Percentiles rank a stretch among this genome's conserved stretches.
Conservation (phyloP, 2,113 vertebrate species). For the Callocephalon fimbriatum region DNA sequence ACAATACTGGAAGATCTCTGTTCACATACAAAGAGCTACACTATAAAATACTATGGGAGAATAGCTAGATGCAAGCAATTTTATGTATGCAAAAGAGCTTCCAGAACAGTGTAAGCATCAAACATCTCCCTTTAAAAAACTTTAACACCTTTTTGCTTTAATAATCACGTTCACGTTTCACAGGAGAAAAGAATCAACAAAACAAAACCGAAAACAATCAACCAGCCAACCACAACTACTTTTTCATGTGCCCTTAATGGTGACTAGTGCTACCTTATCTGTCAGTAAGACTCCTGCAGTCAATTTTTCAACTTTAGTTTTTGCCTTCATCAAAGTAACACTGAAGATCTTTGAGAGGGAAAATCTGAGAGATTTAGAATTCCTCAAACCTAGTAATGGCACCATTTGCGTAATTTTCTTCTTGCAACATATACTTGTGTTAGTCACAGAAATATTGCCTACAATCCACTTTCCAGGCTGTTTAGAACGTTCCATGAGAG, state of each 20-base stretch:
- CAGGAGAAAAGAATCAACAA: neutral
- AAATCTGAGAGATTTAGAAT: neutral
- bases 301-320: neutral
- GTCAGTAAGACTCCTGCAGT: neutral
- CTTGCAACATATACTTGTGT: rapidly evolving
- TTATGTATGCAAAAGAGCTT: neutral
- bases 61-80: neutral
- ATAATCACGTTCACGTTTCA: neutral
- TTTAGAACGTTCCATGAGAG: neutral
- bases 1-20: neutral
- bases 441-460: neutral
- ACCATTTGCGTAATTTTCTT: neutral
- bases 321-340: neutral
- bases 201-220: no score
- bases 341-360: neutral
- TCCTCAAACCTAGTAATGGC: neutral
- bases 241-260: neutral
- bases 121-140: neutral
- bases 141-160: neutral
- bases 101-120: neutral
- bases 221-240: neutral
- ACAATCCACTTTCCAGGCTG: neutral
- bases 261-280: neutral
- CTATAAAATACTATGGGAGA: neutral
- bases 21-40: neutral